Evolutionary conservation across 2,888 invertebrate species (phyloP).

Genomic region (Rhagonycha fulva): DNA sequence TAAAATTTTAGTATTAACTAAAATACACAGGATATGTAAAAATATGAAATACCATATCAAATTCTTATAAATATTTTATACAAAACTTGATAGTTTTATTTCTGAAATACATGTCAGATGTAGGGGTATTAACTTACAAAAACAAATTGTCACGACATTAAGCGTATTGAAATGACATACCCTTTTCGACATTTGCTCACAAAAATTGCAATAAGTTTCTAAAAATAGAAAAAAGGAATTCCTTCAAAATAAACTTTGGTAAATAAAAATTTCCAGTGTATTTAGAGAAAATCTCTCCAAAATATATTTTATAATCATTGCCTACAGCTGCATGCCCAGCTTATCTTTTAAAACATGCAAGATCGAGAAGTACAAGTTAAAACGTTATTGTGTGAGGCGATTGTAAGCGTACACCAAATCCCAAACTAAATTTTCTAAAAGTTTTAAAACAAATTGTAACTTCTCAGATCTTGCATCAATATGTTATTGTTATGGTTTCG

Average conservation of each 20-base stretch:
- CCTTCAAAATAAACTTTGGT: not conserved
- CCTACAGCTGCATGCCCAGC: not conserved
- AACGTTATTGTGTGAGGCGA: conserved; percentile 13
- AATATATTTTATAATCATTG: not conserved
- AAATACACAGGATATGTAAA: not conserved
- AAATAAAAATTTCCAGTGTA: not conserved
- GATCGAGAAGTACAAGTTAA: not conserved
- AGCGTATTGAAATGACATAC: not conserved
- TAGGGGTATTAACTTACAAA: not conserved
- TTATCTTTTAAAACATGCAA: not conserved
- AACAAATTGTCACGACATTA: not conserved
- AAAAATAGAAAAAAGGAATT: not conserved
- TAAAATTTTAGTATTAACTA: not conserved
- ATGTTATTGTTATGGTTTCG: conserved; percentile 48
- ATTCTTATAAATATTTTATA: not conserved
- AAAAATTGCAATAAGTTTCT: not conserved
- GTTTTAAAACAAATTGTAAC: conserved; percentile 26
- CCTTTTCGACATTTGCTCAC: not conserved
- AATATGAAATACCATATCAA: not conserved
- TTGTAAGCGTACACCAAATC: conserved; percentile 38
- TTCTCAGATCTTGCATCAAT: conserved; percentile 39
- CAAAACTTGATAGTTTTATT: not conserved
- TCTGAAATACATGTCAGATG: not conserved
- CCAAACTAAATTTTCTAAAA: conserved; percentile 41
- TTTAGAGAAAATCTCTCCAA: not conserved